Evolutionary conservation across 2,888 invertebrate species (phyloP).

Genomic region (Sarcophaga rosellei): DNA sequence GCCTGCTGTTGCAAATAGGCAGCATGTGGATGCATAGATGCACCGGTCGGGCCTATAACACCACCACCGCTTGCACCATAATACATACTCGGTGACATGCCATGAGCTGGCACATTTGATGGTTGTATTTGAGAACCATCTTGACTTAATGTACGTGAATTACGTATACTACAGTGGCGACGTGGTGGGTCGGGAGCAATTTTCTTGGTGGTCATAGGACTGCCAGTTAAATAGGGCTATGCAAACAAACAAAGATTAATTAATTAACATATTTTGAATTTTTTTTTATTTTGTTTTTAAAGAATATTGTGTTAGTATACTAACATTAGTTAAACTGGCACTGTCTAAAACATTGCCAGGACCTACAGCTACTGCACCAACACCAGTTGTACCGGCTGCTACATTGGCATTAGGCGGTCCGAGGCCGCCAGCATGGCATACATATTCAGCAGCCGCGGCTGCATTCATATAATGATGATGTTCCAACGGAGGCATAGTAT

Average conservation of each 20-base stretch:
- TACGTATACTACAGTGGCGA: slow-evolving; percentile 84
- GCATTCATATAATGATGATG: slow-evolving; percentile 81
- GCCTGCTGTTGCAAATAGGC: slow-evolving; percentile 73
- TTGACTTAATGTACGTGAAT: slow-evolving; percentile 75
- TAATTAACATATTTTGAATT: background rate
- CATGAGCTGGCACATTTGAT: slow-evolving; percentile 67
- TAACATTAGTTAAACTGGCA: slow-evolving; percentile 73
- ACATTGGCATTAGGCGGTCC: slow-evolving; percentile 66
- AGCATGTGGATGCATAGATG: slow-evolving; percentile 70
- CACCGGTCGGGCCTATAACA: slow-evolving; percentile 50
- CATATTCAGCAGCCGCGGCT: slow-evolving; percentile 80
- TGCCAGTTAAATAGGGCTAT: slow-evolving; percentile 84
- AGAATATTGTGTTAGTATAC: slow-evolving; percentile 41
- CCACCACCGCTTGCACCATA: slow-evolving; percentile 69
- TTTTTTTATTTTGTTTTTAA: background rate
- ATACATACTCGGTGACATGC: slow-evolving; percentile 71
- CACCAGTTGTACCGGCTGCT: slow-evolving; percentile 52
- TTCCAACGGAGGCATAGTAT: slow-evolving; percentile 79
- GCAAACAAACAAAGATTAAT: slow-evolving; percentile 13
- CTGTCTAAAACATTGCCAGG: slow-evolving; percentile 69
- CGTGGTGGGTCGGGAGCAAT: slow-evolving; percentile 92
- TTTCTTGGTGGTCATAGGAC: slow-evolving; percentile 89
- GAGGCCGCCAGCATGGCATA: slow-evolving; percentile 74
- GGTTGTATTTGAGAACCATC: slow-evolving; percentile 71
- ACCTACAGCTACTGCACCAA: slow-evolving; percentile 29